A percentile compares a stretch with the other conserved stretches of the same genome.
These are phyloP conservation scores for Drosophila melanica DNA, from an alignment of 1,140 invertebrate genomes.

Conservation along the genomic window DNA sequence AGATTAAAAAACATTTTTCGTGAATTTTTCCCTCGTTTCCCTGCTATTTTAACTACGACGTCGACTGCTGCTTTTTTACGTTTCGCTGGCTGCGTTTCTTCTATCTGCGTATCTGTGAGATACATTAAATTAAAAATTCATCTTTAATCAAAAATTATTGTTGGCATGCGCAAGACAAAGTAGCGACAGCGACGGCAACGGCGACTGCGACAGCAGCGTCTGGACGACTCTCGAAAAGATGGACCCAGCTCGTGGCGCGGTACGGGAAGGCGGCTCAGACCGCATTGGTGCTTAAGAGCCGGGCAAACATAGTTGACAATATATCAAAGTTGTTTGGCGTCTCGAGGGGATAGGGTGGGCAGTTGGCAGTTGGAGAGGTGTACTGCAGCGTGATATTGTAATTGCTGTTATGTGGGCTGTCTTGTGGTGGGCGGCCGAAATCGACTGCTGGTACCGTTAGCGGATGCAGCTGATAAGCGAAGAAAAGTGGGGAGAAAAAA, in stretches of 20 bases:
- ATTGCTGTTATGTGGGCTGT: slow-evolving; percentile 43
- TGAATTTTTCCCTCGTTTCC: slow-evolving; percentile 78
- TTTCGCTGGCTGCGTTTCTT: slow-evolving; percentile 50
- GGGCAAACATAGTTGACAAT: slow-evolving; percentile 72
- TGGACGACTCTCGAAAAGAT: slow-evolving; percentile 18
- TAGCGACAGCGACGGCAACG: slow-evolving; percentile 5
- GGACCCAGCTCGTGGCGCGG: slow-evolving; percentile 4
- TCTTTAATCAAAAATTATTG: slow-evolving; percentile 84
- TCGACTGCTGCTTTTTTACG: slow-evolving; percentile 20
- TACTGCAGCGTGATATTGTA: slow-evolving; percentile 49
- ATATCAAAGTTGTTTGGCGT: slow-evolving; percentile 63
- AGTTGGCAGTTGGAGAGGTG: neutral
- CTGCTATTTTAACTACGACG: slow-evolving; percentile 56
- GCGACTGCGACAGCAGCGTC: slow-evolving; percentile 1
- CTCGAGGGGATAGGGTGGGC: slow-evolving; percentile 9
- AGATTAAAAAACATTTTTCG: slow-evolving; percentile 83
- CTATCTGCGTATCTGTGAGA: slow-evolving; percentile 71
- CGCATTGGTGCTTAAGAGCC: slow-evolving; percentile 40
- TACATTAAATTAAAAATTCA: slow-evolving; percentile 84
- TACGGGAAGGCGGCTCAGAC: slow-evolving; percentile 24
- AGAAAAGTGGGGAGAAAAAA: neutral
- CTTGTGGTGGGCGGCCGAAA: neutral
- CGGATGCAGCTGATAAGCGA: slow-evolving; percentile 4
- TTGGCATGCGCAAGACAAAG: slow-evolving; percentile 75
- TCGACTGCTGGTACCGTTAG: neutral